These are phyloP conservation scores for Zaprionus bogoriensis DNA, from an alignment of 2,888 invertebrate species.

Conservation along the genomic window DNA sequence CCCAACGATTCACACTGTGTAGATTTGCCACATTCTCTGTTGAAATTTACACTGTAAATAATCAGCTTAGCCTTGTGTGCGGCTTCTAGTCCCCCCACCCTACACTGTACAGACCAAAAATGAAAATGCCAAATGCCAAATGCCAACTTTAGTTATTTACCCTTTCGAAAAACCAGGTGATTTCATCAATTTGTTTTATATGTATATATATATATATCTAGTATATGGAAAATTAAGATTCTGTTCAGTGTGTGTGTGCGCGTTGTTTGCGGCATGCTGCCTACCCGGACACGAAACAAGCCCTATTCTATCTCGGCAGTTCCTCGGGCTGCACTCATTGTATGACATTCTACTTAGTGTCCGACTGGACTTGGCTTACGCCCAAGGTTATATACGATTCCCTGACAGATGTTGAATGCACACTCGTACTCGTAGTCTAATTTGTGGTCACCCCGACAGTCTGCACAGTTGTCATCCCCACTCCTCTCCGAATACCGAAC, in stretches of 20 bases:
- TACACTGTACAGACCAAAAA: slow-evolving; percentile 63
- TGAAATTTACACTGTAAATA: slow-evolving; percentile 71
- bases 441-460: slow-evolving; percentile 15
- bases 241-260: slow-evolving; percentile 41
- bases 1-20: too few relatives aligned
- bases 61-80: slow-evolving; percentile 61
- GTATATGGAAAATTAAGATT: slow-evolving; percentile 29
- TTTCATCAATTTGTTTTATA: slow-evolving; percentile 54
- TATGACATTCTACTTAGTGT: slow-evolving; percentile 8
- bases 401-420: slow-evolving; percentile 34
- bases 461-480: too few relatives aligned
- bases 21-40: slow-evolving; percentile 24
- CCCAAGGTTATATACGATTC: slow-evolving; percentile 26
- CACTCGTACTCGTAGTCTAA: slow-evolving; percentile 18
- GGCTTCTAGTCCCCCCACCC: slow-evolving; percentile 8
- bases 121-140: slow-evolving; percentile 17
- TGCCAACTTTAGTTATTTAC: slow-evolving; percentile 72
- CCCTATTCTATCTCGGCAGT: slow-evolving; percentile 33
- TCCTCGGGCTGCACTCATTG: slow-evolving; percentile 22
- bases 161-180: slow-evolving; percentile 73
- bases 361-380: slow-evolving; percentile 25
- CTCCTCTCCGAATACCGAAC: neutral
- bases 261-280: slow-evolving; percentile 70
- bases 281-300: slow-evolving; percentile 50
- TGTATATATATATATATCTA: slow-evolving; percentile 37